Base-by-base conservation (phyloP, 2,113 vertebrate genomes). In the Phoxinus phoxinus region DNA sequence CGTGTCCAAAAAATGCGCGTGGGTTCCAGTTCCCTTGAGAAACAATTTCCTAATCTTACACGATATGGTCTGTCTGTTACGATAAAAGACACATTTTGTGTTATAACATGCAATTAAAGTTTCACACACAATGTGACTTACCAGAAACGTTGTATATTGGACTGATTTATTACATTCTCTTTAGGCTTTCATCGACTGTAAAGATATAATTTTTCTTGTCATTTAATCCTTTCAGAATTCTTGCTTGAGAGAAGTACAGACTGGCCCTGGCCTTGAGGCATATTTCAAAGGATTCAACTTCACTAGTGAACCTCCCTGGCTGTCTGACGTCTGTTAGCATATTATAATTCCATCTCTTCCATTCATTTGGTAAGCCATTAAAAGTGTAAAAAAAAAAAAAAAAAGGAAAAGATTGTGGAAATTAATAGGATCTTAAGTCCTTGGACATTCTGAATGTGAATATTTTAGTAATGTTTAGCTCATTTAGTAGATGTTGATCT, bases 221-320 rank as follows among this genome's bases (percentile, higher is more conserved):
- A 23, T 44, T 83, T 87, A 9, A 27, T 84, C 15, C n/a, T 78
- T 87, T 69, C 56, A 96, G 94, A 94, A 92, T 89, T 78, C 88
- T 81, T 86, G 91, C 75, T 91, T 85, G 83, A 89, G 86, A 89
- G 89, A 89, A 90, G 91, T 74, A 10, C 89, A 92, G 88, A 89
- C 90, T 91, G 88, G 92, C 92, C 93, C 91, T 83, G 92, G 94
- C 87, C 92, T 95, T 84, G 92, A 94, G 88, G 95, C 92, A 71
- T 95, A 93, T 92, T 88, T 95, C 72, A 91, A 90, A 85, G 93
- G 92, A 72, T 93, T 95, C 88, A 93, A 94, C 87, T 94, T 96
- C 94, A 94, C 93, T 56, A 92, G 94, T 86, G 90, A 95, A 21
- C 91, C 90, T 12, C 91, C 90, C 92, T 95, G 90, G 92, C 87